Percentiles rank a stretch among this genome's conserved stretches.
Conservation (phyloP, 2,797 vertebrate species). For the Sebastes itinus region DNA sequence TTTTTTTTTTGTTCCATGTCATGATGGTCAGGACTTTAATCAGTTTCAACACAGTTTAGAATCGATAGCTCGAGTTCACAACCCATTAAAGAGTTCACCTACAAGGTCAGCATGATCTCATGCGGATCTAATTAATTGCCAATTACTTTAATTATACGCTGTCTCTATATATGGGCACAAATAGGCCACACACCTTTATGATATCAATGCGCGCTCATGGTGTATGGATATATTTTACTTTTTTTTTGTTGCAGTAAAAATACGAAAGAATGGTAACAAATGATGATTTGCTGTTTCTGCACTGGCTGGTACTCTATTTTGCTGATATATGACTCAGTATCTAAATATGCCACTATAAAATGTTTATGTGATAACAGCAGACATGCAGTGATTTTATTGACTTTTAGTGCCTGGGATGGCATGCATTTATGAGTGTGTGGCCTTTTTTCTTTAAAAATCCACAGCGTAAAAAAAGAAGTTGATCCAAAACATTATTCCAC, state of each 20-base stretch:
- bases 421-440: conserved; percentile 42
- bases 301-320: conserved; percentile 3
- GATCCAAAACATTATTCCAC: conserved; percentile 32
- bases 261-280: not conserved
- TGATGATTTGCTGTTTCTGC: not conserved
- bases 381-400: conserved; percentile 45
- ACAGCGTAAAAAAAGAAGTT: conserved; percentile 1
- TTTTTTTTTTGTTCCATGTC: conserved; percentile 6
- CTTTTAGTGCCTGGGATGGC: conserved; percentile 36
- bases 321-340: conserved; percentile 49
- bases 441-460: conserved; percentile 26
- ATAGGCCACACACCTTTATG: conserved; percentile 8
- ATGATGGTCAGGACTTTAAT: conserved; percentile 69
- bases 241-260: not conserved
- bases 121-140: conserved; percentile 75
- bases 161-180: conserved; percentile 5
- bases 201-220: not conserved
- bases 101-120: conserved; percentile 75
- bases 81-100: conserved; percentile 70
- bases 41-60: conserved; percentile 59
- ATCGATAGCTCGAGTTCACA: conserved; percentile 70
- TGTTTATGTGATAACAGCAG: conserved; percentile 52
- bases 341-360: conserved; percentile 55
- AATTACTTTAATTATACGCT: conserved; percentile 74
- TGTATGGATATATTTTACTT: not conserved